Evolutionary conservation across 2,797 vertebrate species (phyloP).

Genomic region (Gila robusta): DNA sequence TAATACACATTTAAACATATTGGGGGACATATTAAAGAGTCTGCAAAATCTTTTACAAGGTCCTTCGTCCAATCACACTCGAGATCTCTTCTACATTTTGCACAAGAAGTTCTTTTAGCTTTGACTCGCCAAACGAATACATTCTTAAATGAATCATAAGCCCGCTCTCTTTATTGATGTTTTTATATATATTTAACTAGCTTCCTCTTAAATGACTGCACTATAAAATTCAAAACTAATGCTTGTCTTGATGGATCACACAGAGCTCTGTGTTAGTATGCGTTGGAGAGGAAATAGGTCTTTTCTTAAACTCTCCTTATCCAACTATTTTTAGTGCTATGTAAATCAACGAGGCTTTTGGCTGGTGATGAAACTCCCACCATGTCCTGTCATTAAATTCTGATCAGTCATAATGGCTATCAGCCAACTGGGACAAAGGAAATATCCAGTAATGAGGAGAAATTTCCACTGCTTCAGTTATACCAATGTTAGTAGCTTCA

Average conservation of each 20-base stretch:
- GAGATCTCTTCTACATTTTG: slow-evolving; percentile 36
- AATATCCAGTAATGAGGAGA: slow-evolving; percentile 72
- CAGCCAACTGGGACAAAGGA: slow-evolving; percentile 74
- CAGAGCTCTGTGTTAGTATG: slow-evolving; percentile 78
- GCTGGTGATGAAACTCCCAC: slow-evolving; percentile 79
- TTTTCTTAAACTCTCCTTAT: slow-evolving; percentile 84
- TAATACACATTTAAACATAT: slow-evolving; percentile 37
- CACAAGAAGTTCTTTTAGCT: slow-evolving; percentile 45
- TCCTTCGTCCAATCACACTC: slow-evolving; percentile 39
- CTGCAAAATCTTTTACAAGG: slow-evolving; percentile 24
- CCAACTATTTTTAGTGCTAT: slow-evolving; percentile 89
- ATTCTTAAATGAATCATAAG: slow-evolving; percentile 63
- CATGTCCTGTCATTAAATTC: slow-evolving; percentile 86
- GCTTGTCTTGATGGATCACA: slow-evolving; percentile 81
- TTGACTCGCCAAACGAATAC: slow-evolving; percentile 57
- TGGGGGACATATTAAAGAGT: slow-evolving; percentile 34
- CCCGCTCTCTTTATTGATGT: slow-evolving; percentile 63
- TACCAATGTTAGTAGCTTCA: slow-evolving; percentile 46
- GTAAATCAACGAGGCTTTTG: slow-evolving; percentile 84
- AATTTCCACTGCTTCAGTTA: slow-evolving; percentile 58
- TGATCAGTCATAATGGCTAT: slow-evolving; percentile 84
- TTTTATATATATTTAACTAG: slow-evolving; percentile 73
- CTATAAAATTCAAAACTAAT: slow-evolving; percentile 83
- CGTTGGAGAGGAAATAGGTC: slow-evolving; percentile 82
- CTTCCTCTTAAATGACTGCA: slow-evolving; percentile 75